phyloP scores from a whole-genome alignment of 2,888 invertebrate genomes.

The Andricus curvator region DNA sequence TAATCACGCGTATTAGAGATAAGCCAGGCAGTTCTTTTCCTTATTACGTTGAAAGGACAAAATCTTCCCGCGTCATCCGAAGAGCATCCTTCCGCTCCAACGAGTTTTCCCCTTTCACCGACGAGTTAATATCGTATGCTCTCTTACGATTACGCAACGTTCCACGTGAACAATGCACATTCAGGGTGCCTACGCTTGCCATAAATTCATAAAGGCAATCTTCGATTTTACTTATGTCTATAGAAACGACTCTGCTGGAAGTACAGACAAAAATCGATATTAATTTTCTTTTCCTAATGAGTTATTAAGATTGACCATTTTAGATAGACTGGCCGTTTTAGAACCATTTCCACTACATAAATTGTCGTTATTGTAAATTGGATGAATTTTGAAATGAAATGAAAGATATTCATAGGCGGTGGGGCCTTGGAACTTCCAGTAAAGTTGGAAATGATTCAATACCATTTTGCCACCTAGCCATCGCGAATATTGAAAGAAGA shows the following conservation, averaged over 20 bases:
- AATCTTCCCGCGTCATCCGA: constrained; percentile 43
- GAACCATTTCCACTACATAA: no score
- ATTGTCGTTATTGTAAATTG: no score
- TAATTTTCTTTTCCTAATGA: no score
- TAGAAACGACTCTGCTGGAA: no score
- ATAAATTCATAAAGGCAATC: constrained; percentile 2
- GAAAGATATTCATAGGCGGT: no score
- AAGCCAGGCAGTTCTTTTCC: constrained; percentile 50
- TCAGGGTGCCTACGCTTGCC: constrained; percentile 3
- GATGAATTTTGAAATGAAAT: no score
- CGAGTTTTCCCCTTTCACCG: constrained; percentile 50
- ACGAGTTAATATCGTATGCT: neutral
- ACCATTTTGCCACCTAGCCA: constrained; percentile 33
- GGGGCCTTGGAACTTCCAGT: constrained; percentile 36
- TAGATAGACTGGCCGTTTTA: no score
- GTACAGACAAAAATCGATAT: no score
- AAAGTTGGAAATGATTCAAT: constrained; percentile 53
- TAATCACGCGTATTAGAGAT: constrained; percentile 58
- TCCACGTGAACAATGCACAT: constrained; percentile 23
- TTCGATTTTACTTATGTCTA: no score
- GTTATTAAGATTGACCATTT: no score
- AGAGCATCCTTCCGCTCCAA: constrained; percentile 52
- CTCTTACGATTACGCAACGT: constrained; percentile 10
- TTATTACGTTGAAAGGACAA: constrained; percentile 51
- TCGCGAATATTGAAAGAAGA: constrained; percentile 29